These are phyloP conservation scores for Diaprepes abbreviatus DNA, from an alignment of 2,888 invertebrate genomes.

Conservation along the genomic window DNA sequence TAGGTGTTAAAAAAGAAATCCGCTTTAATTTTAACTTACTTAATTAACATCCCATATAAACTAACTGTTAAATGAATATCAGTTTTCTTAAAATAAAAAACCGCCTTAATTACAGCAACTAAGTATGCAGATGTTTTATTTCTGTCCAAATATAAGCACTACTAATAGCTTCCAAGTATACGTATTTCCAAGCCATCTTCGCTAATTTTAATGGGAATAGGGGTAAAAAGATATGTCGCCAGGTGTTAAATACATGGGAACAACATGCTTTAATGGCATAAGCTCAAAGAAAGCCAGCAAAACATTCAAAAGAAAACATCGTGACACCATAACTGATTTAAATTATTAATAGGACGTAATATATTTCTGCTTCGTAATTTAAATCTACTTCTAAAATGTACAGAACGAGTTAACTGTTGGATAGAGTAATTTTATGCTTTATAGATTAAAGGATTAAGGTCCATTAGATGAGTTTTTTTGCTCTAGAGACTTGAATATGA, in stretches of 20 bases:
- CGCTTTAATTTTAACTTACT: too few species aligned
- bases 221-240: constrained; percentile 29
- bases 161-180: constrained; percentile 53
- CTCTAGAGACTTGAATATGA: too few species aligned
- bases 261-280: constrained; percentile 6
- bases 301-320: constrained; percentile 3
- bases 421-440: too few species aligned
- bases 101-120: constrained; percentile 1
- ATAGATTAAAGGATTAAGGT: too few species aligned
- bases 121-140: constrained; percentile 54
- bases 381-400: too few species aligned
- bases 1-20: too few species aligned
- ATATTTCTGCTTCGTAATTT: neutral
- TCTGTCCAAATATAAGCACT: constrained; percentile 54
- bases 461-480: too few species aligned
- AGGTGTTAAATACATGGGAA: constrained; percentile 27
- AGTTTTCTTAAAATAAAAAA: neutral
- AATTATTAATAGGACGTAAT: neutral
- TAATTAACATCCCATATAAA: too few species aligned
- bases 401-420: too few species aligned
- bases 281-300: constrained; percentile 8
- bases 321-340: constrained; percentile 4
- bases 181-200: constrained; percentile 24
- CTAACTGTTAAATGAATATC: too few species aligned
- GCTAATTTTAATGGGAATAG: constrained; percentile 31